phyloP scores from a whole-genome alignment of 2,888 invertebrate species.

The Latrodectus elegans region DNA sequence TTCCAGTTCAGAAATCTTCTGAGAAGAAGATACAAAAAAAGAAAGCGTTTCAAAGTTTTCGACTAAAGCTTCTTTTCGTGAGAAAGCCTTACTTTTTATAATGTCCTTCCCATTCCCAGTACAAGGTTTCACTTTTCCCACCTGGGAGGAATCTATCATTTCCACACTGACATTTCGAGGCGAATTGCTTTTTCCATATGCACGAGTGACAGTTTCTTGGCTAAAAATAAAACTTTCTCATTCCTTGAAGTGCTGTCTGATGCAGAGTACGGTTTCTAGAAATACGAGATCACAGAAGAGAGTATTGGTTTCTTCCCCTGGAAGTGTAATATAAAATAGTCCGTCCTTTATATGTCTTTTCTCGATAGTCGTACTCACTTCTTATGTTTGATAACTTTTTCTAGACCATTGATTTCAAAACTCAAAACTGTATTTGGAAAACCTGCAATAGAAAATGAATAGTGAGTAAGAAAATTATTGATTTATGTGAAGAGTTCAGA shows the following conservation, averaged over 20 bases:
- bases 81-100: not conserved
- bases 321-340: not conserved
- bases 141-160: not conserved
- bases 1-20: not conserved
- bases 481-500: too few relatives aligned
- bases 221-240: constrained; percentile 1
- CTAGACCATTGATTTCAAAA: too few relatives aligned
- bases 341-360: too few relatives aligned
- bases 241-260: not conserved
- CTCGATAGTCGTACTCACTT: too few relatives aligned
- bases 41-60: not conserved
- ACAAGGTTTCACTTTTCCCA: not conserved
- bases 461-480: too few relatives aligned
- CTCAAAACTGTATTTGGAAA: too few relatives aligned
- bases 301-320: not conserved
- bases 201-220: not conserved
- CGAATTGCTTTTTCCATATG: not conserved
- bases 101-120: not conserved
- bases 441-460: too few relatives aligned
- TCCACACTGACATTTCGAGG: not conserved
- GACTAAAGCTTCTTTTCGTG: too few relatives aligned
- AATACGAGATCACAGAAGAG: not conserved
- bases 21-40: not conserved
- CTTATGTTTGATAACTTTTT: too few relatives aligned
- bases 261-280: not conserved